A percentile compares a stretch with the other conserved stretches of the same genome.
Evolutionary conservation across 1,140 invertebrate species (phyloP).

Genomic region (Oreohelix idahoensis): DNA sequence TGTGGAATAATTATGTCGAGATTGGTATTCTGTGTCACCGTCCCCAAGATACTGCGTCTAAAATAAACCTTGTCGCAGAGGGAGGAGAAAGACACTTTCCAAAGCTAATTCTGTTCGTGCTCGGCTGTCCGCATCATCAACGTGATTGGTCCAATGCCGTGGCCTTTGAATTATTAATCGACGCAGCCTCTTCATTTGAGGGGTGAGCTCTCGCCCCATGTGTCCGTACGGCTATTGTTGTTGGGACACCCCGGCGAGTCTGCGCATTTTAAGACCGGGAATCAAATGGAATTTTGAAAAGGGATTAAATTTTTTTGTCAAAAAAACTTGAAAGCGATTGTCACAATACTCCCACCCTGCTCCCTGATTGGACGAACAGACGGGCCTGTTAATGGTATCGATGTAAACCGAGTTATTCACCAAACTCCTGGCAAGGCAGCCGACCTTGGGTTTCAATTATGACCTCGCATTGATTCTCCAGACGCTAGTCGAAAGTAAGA

Average conservation of each 20-base stretch:
- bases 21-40: neutral
- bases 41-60: neutral
- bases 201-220: constrained; percentile 21
- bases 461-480: neutral
- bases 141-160: constrained; percentile 15
- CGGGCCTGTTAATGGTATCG: constrained; percentile 19
- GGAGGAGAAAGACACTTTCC: constrained; percentile 5
- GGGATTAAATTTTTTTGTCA: constrained; percentile 8
- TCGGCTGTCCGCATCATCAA: constrained; percentile 5
- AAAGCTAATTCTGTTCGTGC: constrained; percentile 23
- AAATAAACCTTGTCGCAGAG: neutral
- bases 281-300: constrained; percentile 16
- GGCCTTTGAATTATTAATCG: constrained; percentile 39
- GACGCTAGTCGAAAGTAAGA: neutral
- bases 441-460: constrained; percentile 20
- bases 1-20: constrained; percentile 6
- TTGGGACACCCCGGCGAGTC: neutral
- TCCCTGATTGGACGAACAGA: constrained; percentile 23
- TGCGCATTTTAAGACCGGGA: constrained; percentile 27
- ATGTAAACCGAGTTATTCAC: constrained; percentile 13
- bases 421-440: neutral
- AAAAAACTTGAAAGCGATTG: neutral
- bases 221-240: constrained; percentile 13
- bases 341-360: neutral
- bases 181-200: constrained; percentile 34